phyloP scores from a whole-genome alignment of 2,888 invertebrate genomes.

The Eilema depressum region DNA sequence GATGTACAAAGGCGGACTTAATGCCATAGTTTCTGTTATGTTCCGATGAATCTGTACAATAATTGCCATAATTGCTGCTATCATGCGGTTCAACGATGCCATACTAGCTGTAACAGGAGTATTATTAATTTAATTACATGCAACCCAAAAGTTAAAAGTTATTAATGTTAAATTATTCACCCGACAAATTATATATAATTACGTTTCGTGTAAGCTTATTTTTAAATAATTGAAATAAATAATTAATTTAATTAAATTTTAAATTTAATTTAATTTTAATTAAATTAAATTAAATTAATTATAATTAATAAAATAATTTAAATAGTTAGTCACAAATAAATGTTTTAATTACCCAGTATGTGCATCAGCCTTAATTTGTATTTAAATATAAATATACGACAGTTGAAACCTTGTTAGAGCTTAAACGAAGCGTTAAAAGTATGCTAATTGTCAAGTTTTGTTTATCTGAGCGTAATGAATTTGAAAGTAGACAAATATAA shows the following conservation, averaged over 20 bases:
- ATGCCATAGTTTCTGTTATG: too few relatives aligned
- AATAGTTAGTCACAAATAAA: slow-evolving; percentile 22
- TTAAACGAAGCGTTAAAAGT: background rate
- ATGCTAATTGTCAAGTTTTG: background rate
- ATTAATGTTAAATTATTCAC: background rate
- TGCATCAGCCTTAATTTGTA: slow-evolving; percentile 28
- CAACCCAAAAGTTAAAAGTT: background rate
- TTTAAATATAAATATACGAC: slow-evolving; percentile 11
- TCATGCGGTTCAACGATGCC: background rate
- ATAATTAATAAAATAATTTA: too few relatives aligned
- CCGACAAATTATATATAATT: slow-evolving; percentile 22
- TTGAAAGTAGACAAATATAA: background rate
- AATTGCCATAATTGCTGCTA: background rate
- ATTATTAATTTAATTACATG: background rate
- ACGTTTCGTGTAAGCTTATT: slow-evolving; percentile 8
- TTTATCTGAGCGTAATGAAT: background rate
- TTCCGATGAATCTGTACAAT: too few relatives aligned
- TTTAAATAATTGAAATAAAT: background rate
- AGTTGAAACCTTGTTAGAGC: slow-evolving; percentile 10
- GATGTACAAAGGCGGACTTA: too few relatives aligned
- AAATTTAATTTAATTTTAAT: too few relatives aligned
- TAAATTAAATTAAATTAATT: too few relatives aligned
- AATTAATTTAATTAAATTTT: too few relatives aligned
- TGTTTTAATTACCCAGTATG: slow-evolving; percentile 47
- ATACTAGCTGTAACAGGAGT: background rate